Evolutionary conservation across 2,888 invertebrate genomes (phyloP).

Genomic region (Drosophila cracens): DNA sequence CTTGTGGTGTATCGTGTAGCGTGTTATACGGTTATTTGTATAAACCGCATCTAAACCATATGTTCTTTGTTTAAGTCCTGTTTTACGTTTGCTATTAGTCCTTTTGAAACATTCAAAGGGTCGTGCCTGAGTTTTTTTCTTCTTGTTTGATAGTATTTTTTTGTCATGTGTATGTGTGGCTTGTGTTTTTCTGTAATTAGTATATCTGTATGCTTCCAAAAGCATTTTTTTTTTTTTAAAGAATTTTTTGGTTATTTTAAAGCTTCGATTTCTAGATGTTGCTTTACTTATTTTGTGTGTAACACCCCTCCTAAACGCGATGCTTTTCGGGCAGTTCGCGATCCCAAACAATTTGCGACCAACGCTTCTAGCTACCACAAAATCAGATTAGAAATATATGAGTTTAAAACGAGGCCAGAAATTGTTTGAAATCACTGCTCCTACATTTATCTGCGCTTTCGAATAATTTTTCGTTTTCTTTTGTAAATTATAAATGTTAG

Average conservation of each 20-base stretch:
- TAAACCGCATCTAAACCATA: conserved; percentile 40
- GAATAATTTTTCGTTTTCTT: not conserved
- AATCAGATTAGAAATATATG: conserved; percentile 28
- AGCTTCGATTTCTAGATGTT: conserved; percentile 22
- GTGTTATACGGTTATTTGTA: conserved; percentile 48
- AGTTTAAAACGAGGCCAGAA: conserved; percentile 36
- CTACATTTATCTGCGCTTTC: not conserved
- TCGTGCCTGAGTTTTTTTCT: conserved; percentile 69
- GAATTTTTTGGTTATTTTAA: conserved; percentile 23
- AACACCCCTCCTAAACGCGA: conserved; percentile 58
- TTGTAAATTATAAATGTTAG: conserved; percentile 12
- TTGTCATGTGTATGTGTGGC: conserved; percentile 22
- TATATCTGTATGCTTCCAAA: conserved; percentile 13
- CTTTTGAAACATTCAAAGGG: conserved; percentile 67
- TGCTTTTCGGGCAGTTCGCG: not conserved
- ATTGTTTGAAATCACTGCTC: conserved; percentile 13
- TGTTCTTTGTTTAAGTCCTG: conserved; percentile 39
- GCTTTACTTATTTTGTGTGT: conserved; percentile 47
- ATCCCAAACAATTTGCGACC: conserved; percentile 9
- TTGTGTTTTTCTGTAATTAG: conserved; percentile 11
- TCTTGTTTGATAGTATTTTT: conserved; percentile 25
- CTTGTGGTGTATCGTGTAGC: conserved; percentile 63
- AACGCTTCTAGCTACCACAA: conserved; percentile 61
- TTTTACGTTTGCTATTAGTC: conserved; percentile 60
- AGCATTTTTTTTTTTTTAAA: conserved; percentile 21